These are phyloP conservation scores for Chaenocephalus aceratus DNA, from an alignment of 2,113 vertebrate genomes.

Conservation along the genomic window DNA sequence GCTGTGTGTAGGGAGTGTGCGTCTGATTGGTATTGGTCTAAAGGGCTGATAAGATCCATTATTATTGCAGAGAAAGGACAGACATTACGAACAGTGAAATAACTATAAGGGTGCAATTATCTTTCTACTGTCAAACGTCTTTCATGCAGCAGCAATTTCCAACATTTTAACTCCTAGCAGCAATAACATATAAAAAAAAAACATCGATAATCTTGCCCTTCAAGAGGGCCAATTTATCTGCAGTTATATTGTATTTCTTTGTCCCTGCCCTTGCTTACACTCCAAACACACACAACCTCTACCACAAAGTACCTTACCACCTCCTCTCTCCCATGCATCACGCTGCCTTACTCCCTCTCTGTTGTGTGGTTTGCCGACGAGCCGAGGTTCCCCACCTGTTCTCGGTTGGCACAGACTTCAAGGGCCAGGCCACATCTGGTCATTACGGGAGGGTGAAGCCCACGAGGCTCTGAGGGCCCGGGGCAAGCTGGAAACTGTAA, in stretches of 20 bases:
- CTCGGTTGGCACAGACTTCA: conserved; percentile 77
- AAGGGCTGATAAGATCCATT: background rate
- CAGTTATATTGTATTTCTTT: background rate
- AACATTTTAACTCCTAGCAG: background rate
- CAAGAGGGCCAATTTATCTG: background rate
- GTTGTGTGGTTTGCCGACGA: conserved; percentile 59
- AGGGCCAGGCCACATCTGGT: conserved; percentile 80
- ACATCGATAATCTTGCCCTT: background rate
- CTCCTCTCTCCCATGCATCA: conserved; percentile 23
- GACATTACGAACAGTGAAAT: conserved; percentile 12
- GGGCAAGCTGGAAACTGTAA: conserved; percentile 77
- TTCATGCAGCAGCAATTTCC: background rate
- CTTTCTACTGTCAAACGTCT: conserved; percentile 8
- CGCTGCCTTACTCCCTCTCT: conserved; percentile 34
- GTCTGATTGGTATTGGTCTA: background rate
- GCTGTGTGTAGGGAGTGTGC: background rate
- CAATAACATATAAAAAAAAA: conserved; percentile 6
- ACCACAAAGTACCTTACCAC: background rate
- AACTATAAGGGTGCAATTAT: background rate
- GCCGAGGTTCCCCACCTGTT: conserved; percentile 77
- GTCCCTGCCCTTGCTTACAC: conserved; percentile 1
- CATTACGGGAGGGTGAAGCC: conserved; percentile 71
- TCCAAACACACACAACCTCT: background rate
- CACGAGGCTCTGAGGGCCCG: conserved; percentile 57
- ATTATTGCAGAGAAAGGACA: conserved; percentile 28